Evolutionary conservation across 2,113 vertebrate genomes (phyloP).

Genomic region (Lucifuga dentata): DNA sequence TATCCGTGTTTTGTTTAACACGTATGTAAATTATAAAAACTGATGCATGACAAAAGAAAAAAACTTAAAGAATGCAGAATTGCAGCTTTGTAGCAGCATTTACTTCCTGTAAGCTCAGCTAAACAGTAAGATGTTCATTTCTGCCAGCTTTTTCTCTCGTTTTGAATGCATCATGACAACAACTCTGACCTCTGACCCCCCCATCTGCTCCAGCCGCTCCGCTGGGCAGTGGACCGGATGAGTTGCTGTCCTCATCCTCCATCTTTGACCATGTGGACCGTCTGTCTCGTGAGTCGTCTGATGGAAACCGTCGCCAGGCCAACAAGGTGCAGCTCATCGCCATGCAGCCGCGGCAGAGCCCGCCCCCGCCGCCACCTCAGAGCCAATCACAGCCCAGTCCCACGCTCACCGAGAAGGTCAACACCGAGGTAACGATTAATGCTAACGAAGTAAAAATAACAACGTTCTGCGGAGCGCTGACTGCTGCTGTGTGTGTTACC

Average conservation of each 20-base stretch:
- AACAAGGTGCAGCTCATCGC: slow-evolving; percentile 97
- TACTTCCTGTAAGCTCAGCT: too few species aligned
- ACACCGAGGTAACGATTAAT: slow-evolving; percentile 90
- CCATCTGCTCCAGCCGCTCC: slow-evolving; percentile 72
- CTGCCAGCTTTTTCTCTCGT: too few species aligned
- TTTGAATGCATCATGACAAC: background rate
- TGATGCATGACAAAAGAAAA: too few species aligned
- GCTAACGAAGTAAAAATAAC: too few species aligned
- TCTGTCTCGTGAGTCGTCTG: slow-evolving; percentile 88
- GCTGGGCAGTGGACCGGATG: slow-evolving; percentile 84
- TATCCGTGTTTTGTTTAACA: too few species aligned
- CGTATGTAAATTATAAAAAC: too few species aligned
- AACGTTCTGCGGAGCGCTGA: too few species aligned
- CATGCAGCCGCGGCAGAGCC: slow-evolving; percentile 92
- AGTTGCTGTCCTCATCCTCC: slow-evolving; percentile 93
- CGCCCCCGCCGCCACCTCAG: slow-evolving; percentile 69
- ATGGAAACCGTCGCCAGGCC: slow-evolving; percentile 87
- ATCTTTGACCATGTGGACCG: slow-evolving; percentile 97
- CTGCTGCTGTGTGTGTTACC: background rate
- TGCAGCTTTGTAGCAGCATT: too few species aligned
- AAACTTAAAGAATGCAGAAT: too few species aligned
- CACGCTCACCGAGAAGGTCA: slow-evolving; percentile 87
- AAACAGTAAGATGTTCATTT: too few species aligned
- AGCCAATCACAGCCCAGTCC: slow-evolving; percentile 82
- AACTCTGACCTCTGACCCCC: background rate